A percentile compares a stretch with the other conserved stretches of the same genome.
Evolutionary conservation across 2,113 vertebrate species (phyloP).

Genomic region (Nycticryphes semicollaris): DNA sequence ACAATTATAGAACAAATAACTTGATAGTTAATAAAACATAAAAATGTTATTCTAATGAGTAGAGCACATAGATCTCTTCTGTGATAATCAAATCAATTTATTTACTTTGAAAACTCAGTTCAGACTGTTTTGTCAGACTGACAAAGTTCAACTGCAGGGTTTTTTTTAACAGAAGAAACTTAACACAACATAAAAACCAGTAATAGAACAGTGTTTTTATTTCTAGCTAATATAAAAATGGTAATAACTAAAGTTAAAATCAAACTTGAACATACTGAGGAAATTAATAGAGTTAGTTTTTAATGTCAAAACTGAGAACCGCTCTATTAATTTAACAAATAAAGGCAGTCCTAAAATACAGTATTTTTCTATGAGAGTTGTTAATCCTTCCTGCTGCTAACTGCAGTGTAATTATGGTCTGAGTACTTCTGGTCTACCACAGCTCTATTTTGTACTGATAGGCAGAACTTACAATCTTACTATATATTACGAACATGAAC

Average conservation of each 20-base stretch:
- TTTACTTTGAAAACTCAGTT: not conserved
- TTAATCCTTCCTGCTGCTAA: conserved; percentile 38
- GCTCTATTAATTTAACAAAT: conserved; percentile 32
- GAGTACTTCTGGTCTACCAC: not conserved
- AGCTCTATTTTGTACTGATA: not conserved
- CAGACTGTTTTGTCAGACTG: not conserved
- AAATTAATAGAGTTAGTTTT: conserved; percentile 30
- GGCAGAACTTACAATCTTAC: not conserved
- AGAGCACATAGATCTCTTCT: not conserved
- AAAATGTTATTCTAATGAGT: not conserved
- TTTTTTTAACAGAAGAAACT: not conserved
- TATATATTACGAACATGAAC: not conserved
- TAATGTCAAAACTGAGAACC: not conserved
- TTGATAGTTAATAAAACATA: not conserved
- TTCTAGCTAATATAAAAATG: conserved; percentile 11
- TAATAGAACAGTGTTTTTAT: not conserved
- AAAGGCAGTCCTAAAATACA: conserved; percentile 15
- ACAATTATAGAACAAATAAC: not conserved
- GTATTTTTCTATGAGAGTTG: not conserved
- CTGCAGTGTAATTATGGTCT: not conserved
- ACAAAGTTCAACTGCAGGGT: not conserved
- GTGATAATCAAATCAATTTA: not conserved
- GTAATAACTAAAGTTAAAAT: conserved; percentile 15
- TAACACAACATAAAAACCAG: not conserved
- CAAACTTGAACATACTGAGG: conserved; percentile 3